These are phyloP conservation scores for Chrysotoxum bicinctum DNA, from an alignment of 2,888 invertebrate genomes.

Conservation along the genomic window DNA sequence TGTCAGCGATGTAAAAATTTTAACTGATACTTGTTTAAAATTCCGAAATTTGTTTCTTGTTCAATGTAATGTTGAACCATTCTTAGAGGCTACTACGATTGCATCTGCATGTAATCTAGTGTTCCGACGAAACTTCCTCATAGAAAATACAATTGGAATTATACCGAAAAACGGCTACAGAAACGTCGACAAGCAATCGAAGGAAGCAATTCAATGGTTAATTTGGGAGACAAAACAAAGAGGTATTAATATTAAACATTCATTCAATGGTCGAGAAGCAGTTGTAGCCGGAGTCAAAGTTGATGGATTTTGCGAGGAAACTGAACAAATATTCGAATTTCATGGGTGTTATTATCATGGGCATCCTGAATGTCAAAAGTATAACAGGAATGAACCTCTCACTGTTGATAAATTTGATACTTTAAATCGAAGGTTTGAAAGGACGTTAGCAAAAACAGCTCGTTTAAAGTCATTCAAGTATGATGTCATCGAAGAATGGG, in stretches of 20 bases:
- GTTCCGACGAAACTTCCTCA: not conserved
- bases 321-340: not conserved
- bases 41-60: too few species aligned
- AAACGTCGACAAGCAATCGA: not conserved
- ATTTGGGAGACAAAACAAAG: not conserved
- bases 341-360: slow-evolving; percentile 47
- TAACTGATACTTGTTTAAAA: slow-evolving; percentile 15
- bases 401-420: too few species aligned
- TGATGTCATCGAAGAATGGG: too few species aligned
- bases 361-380: not conserved
- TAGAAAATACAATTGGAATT: slow-evolving; percentile 1
- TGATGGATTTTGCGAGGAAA: not conserved
- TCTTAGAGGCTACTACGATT: too few species aligned
- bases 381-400: too few species aligned
- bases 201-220: not conserved
- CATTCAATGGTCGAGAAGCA: too few species aligned
- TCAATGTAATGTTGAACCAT: too few species aligned
- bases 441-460: too few species aligned
- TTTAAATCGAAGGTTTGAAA: too few species aligned
- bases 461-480: too few species aligned
- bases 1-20: slow-evolving; percentile 30
- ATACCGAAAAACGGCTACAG: too few species aligned
- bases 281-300: too few species aligned
- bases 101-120: not conserved
- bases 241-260: not conserved